These are phyloP conservation scores for Lacanobia wlatinum DNA, from an alignment of 2,888 invertebrate species.

Conservation along the genomic window DNA sequence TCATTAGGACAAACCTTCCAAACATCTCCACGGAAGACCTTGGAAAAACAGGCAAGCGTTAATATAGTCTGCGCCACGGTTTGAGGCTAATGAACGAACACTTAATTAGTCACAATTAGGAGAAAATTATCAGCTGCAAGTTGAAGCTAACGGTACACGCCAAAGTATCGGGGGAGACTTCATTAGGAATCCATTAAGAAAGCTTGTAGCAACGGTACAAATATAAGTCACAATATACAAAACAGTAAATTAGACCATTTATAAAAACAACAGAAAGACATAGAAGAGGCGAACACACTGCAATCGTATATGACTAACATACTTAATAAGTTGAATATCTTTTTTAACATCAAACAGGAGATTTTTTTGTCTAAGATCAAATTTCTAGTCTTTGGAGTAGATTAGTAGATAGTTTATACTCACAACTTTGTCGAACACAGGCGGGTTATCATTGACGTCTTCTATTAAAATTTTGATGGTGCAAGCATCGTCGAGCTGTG, in stretches of 20 bases:
- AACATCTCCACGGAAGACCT: conserved; percentile 92
- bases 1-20: conserved; percentile 92
- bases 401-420: conserved; percentile 76
- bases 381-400: neutral
- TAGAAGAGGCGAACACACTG: conserved; percentile 1
- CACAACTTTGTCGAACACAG: conserved; percentile 95
- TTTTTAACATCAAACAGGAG: neutral
- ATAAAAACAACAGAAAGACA: neutral
- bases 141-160: conserved; percentile 55
- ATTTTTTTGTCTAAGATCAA: neutral
- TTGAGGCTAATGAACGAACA: conserved; percentile 81
- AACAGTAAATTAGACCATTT: conserved; percentile 10
- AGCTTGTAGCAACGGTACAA: conserved; percentile 36
- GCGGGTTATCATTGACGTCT: conserved; percentile 98
- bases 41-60: conserved; percentile 88
- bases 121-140: conserved; percentile 55
- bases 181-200: conserved; percentile 46
- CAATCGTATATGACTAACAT: neutral
- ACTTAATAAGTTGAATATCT: neutral
- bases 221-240: conserved; percentile 26
- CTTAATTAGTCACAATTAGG: conserved; percentile 72
- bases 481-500: conserved; percentile 97
- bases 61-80: conserved; percentile 85
- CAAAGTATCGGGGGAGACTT: conserved; percentile 36
- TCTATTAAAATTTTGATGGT: conserved; percentile 97